A percentile compares a stretch with the other conserved stretches of the same genome.
Evolutionary conservation across 2,797 vertebrate genomes (phyloP).

Genomic region (Sus cebifrons): DNA sequence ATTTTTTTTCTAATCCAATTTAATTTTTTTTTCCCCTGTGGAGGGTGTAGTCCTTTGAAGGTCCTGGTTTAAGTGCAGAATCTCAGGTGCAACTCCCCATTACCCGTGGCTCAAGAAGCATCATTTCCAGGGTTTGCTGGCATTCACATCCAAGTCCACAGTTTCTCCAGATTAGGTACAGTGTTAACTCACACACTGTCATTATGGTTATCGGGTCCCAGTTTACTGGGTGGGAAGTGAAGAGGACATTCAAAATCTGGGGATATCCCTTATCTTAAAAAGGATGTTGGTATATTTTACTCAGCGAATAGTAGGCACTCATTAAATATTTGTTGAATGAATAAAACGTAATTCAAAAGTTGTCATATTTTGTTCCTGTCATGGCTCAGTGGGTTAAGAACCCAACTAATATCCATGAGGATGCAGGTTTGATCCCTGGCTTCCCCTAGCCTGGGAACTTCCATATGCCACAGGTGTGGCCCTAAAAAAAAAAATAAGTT

Average conservation of each 20-base stretch:
- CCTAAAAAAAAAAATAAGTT: too few species aligned
- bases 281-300: not conserved
- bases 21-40: not conserved
- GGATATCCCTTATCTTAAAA: not conserved
- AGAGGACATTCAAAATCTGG: not conserved
- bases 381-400: too few species aligned
- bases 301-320: not conserved
- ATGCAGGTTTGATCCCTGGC: too few species aligned
- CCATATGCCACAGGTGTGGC: too few species aligned
- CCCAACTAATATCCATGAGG: too few species aligned
- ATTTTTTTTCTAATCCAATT: not conserved
- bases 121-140: not conserved
- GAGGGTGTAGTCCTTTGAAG: not conserved
- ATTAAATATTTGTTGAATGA: slow-evolving; percentile 34
- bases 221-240: slow-evolving; percentile 10
- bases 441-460: too few species aligned
- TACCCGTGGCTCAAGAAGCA: not conserved
- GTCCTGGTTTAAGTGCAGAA: not conserved
- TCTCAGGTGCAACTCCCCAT: not conserved
- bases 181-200: not conserved
- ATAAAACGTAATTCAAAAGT: slow-evolving; percentile 33
- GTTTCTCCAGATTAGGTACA: not conserved
- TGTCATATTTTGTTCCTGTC: not conserved
- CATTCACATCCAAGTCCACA: not conserved
- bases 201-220: not conserved